Base-by-base conservation (phyloP, 37 sponge, comb jelly and placozoan genomes). In the Ianthella basta region DNA sequence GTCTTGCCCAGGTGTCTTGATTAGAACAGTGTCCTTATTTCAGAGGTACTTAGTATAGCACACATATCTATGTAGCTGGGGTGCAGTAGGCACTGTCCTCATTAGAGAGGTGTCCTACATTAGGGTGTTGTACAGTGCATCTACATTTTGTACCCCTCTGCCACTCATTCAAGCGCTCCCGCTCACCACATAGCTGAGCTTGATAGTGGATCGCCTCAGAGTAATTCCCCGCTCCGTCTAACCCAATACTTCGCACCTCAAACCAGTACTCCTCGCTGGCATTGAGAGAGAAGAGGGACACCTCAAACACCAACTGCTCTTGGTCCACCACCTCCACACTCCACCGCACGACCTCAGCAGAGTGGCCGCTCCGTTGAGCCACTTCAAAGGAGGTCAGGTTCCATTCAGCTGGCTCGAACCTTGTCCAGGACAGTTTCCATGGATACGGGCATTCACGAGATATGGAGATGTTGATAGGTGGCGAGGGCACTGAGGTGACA, bases 331-430 rank as follows among this genome's bases (percentile, higher is more conserved):
- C 64, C 29, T 61, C 64, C 13, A 61, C 64, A 44, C 50, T 44
- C 50, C 50, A 44, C 8, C 50, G 6, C 12, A 13, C 24, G 10
- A 10, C 29, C 10, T 61, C 27, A 27, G 27, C 10, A 10, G 24
- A n/a, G 27, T 29, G 24, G 5, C 27, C 5, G 64, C 64, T 61
- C 29, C 27, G 29, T 29, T 29, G 24, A 13, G 10, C 4, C 29
- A 61, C 64, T 10, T 61, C 27, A 61, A 61, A 61, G 24, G 24
- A 29, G 24, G 64, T 61, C 64, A 61, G 64, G 64, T 61, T 61
- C 64, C 64, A 61, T 2, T 2, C 64, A 27, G 64, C 64, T 61
- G 24, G 27, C 64, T 61, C 27, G 5, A 10, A n/a, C 64, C 64
- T n/a, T 4, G 4, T 61, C 64, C 64, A 61, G 24, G 64, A 61